Conservation (phyloP, 2,888 invertebrate genomes). For the Macropis europaea region DNA sequence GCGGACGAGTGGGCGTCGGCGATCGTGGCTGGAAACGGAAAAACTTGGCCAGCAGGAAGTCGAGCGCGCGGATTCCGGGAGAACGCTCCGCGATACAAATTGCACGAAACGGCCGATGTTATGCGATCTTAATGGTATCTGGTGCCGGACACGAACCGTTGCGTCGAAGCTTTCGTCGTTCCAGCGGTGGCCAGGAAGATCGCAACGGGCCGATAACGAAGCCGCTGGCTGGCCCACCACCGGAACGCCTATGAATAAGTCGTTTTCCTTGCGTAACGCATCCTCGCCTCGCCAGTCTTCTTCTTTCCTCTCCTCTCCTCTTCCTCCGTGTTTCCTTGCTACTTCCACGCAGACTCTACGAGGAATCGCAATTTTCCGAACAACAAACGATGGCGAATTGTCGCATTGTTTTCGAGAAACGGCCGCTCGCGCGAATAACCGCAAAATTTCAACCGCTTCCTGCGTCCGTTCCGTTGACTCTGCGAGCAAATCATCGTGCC, state of each 20-base stretch:
- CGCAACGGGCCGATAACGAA: constrained; percentile 58
- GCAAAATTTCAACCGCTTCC: no score
- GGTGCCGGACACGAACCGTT: constrained; percentile 72
- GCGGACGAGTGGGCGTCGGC: no score
- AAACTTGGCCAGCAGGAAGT: not conserved
- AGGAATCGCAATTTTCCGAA: no score
- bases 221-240: constrained; percentile 48
- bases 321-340: constrained; percentile 26
- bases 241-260: constrained; percentile 71
- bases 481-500: no score
- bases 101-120: constrained; percentile 36
- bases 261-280: constrained; percentile 61
- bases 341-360: not conserved
- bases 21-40: not conserved
- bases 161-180: constrained; percentile 69
- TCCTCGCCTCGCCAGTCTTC: constrained; percentile 48
- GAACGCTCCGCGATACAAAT: constrained; percentile 24
- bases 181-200: constrained; percentile 61
- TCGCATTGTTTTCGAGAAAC: no score
- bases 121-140: constrained; percentile 47
- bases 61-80: constrained; percentile 14
- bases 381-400: no score
- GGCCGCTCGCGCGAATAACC: no score
- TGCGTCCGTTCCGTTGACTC: no score
- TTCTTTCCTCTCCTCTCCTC: no score